Conservation (phyloP, 2,797 vertebrate genomes). For the Clamator glandarius region DNA sequence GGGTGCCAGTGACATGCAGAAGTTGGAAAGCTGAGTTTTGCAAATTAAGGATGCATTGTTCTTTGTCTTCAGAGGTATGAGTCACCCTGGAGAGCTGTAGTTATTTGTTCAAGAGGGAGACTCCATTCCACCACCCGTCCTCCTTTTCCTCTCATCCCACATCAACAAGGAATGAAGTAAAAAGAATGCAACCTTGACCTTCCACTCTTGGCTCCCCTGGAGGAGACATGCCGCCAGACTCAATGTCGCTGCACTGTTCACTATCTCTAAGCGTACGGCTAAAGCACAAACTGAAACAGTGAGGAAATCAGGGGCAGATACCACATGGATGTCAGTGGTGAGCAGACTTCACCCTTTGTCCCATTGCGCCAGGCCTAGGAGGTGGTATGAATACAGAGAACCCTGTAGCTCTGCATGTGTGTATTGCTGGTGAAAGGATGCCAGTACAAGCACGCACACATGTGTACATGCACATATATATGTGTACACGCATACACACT, state of each 20-base stretch:
- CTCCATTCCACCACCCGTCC: background rate
- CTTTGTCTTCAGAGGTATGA: slow-evolving; percentile 8
- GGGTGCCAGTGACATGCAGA: background rate
- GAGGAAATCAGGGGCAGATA: background rate
- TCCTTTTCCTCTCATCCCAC: background rate
- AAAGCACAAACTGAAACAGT: background rate
- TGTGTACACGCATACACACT: accelerated
- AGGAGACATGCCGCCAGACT: background rate
- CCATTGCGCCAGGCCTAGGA: background rate
- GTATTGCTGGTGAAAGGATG: background rate
- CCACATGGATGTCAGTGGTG: accelerated
- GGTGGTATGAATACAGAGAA: accelerated
- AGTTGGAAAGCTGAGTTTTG: background rate
- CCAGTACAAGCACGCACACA: background rate
- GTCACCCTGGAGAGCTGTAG: background rate
- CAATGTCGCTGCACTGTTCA: background rate
- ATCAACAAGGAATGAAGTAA: background rate
- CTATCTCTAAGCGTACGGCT: background rate
- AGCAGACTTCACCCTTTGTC: background rate
- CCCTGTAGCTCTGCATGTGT: no score
- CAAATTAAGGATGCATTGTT: background rate
- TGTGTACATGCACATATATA: accelerated
- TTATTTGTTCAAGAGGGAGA: slow-evolving; percentile 18
- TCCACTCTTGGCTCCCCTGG: background rate
- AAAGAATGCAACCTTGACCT: background rate